These are phyloP conservation scores for Platygyra sinensis DNA, from an alignment of 64 coral and sea anemone genomes.

Conservation along the genomic window DNA sequence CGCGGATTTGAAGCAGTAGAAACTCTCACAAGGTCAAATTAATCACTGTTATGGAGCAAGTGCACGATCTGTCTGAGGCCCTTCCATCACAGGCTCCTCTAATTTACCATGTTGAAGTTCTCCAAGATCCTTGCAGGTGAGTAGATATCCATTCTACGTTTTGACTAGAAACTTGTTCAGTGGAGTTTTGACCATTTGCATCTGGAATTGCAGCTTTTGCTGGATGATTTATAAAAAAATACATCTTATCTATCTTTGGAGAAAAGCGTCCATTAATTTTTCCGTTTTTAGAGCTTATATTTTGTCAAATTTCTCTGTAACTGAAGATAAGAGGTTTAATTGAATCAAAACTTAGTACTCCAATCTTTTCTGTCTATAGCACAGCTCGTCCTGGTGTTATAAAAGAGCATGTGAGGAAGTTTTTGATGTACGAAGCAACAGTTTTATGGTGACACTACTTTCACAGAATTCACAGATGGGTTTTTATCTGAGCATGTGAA, in stretches of 20 bases:
- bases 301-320: too few species aligned
- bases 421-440: constrained; percentile 68
- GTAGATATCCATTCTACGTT: not conserved
- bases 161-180: not conserved
- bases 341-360: too few species aligned
- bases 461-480: constrained; percentile 85
- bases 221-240: too few species aligned
- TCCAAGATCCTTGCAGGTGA: constrained; percentile 81
- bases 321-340: too few species aligned
- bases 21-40: not conserved
- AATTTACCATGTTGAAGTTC: constrained; percentile 87
- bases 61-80: constrained; percentile 88
- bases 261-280: too few species aligned
- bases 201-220: not conserved
- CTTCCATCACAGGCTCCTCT: constrained; percentile 70
- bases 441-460: constrained; percentile 86
- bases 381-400: constrained; percentile 69
- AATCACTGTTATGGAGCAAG: constrained; percentile 81
- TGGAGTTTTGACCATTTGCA: too few species aligned
- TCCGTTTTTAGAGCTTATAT: too few species aligned
- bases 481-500: constrained; percentile 89
- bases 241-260: too few species aligned
- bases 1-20: not conserved
- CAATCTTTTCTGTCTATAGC: constrained; percentile 36
- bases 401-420: constrained; percentile 78